phyloP scores from a whole-genome alignment of 2,797 vertebrate species.

The Arnoldichthys spilopterus region DNA sequence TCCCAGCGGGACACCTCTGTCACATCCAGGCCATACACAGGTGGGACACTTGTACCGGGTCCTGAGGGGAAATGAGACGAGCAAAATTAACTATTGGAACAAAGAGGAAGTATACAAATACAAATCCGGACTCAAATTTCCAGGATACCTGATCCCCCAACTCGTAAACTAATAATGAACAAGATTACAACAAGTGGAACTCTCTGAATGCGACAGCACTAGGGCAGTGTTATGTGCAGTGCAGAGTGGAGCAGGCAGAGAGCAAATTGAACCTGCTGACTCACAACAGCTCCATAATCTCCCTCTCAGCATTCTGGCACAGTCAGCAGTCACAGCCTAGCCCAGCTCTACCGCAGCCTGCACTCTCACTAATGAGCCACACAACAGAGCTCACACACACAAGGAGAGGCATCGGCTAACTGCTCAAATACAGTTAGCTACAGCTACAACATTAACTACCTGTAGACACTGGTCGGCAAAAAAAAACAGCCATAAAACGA shows the following conservation, averaged over 20 bases:
- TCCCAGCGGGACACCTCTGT: slow-evolving; percentile 88
- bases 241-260: slow-evolving; percentile 58
- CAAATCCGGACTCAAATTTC: too few relatives aligned
- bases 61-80: slow-evolving; percentile 70
- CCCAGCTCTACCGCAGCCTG: slow-evolving; percentile 43
- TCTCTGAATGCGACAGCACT: background rate
- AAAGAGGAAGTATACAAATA: background rate
- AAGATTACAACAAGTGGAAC: background rate
- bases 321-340: slow-evolving; percentile 54
- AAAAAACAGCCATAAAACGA: background rate
- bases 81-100: background rate
- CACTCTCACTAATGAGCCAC: slow-evolving; percentile 47
- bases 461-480: background rate
- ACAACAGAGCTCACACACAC: slow-evolving; percentile 29
- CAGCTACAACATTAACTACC: background rate
- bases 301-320: slow-evolving; percentile 55
- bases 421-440: slow-evolving; percentile 6
- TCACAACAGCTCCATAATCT: slow-evolving; percentile 80
- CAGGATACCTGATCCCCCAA: background rate
- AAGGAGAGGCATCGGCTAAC: slow-evolving; percentile 9
- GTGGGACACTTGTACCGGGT: slow-evolving; percentile 84
- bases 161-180: background rate
- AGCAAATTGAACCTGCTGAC: slow-evolving; percentile 77
- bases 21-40: slow-evolving; percentile 89
- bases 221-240: slow-evolving; percentile 10